Base-by-base conservation (phyloP, 2,888 invertebrate genomes). In the Sericinus montela region DNA sequence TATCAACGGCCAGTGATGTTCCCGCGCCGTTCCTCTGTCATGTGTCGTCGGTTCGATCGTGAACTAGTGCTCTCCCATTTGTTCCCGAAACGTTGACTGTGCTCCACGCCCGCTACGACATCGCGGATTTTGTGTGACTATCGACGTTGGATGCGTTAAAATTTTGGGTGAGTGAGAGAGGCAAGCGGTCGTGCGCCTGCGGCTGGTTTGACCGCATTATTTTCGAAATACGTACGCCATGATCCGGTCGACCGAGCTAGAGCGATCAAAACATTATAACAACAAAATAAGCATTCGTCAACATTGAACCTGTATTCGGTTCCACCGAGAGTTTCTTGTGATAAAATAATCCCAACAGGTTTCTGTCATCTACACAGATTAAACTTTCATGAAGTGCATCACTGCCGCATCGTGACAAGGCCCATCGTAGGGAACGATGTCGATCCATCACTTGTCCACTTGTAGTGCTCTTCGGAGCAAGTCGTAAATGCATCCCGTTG, bases 201-300 rank as follows among this genome's bases (percentile, higher is more conserved):
- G 80, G 83, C 85, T 82, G 82, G 86, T 85, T 83, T 87, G 86
- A 87, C 87, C 87, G 87, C 86, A 87, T 87, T 87, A 85, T 87
- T 86, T 84, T 83, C 81, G 84, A 84, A 84, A 85, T 85, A 85
- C 84, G 83, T 83, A 84, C 82, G 77, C 82, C 75, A 72, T 78
- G 75, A 84, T 83, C 85, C 83, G 84, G 78, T 83, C 80, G 80
- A 75, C 75, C 77, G 80, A 71, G 83, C 78, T 78, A 80, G 69
- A 73, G 72, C 76, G 76, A 85, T 84, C 85, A 85, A 85, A 87
- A 87, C 84, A 86, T 80, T 79, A 79, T 80, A 82, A 82, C 78
- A 80, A 80, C 79, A 80, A 76, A 62, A 61, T 59, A 59, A 51
- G 49, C 76, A 75, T 71, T 73, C 64, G 72, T 67, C 63, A 69